phyloP scores from a whole-genome alignment of 2,888 invertebrate species.

The Polyommatus iphigenia region DNA sequence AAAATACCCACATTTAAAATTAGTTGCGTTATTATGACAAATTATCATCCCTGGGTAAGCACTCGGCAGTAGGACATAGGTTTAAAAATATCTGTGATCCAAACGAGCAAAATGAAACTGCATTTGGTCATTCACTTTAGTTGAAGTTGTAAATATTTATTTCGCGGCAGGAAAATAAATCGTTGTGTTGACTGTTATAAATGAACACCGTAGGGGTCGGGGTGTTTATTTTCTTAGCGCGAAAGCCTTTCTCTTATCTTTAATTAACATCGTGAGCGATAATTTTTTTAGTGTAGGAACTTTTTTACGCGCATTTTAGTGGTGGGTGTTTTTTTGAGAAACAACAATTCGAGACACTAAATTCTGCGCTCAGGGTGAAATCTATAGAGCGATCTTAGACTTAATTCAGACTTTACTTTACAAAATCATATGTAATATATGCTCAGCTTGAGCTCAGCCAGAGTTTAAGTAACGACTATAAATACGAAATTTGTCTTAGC shows the following conservation, averaged over 20 bases:
- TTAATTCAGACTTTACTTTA: no score
- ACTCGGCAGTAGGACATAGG: no score
- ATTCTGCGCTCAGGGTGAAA: no score
- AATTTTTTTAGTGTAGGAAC: background rate
- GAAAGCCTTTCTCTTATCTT: background rate
- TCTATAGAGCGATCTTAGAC: no score
- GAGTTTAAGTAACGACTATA: no score
- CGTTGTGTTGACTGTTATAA: conserved; percentile 15
- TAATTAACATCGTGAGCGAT: background rate
- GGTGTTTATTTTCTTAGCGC: background rate
- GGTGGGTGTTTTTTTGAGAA: no score
- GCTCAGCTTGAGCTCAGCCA: no score
- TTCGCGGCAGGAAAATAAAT: background rate
- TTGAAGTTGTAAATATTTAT: background rate
- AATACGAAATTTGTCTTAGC: no score
- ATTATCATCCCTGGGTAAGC: no score
- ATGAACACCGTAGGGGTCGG: background rate
- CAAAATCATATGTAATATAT: no score
- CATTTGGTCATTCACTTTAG: background rate
- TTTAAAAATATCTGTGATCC: background rate
- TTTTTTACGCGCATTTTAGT: background rate
- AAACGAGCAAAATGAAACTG: background rate
- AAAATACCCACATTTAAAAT: background rate
- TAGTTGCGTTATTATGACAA: no score
- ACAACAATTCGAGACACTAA: no score